phyloP scores from a whole-genome alignment of 2,113 vertebrate genomes.

The Saimiri boliviensis region DNA sequence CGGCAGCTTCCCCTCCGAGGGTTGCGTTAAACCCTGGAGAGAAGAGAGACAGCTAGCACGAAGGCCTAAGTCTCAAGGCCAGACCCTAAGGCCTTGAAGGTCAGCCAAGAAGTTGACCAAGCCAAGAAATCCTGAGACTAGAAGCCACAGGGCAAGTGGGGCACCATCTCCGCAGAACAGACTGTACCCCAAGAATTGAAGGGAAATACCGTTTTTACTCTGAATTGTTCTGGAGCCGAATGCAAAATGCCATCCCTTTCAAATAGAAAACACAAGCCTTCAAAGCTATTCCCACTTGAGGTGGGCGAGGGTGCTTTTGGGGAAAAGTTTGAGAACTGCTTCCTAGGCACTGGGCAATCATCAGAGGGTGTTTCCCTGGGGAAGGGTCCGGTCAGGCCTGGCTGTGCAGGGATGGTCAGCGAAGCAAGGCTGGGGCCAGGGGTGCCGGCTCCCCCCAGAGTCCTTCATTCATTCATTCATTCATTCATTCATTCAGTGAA shows the following conservation, averaged over 20 bases:
- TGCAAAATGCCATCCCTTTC: not conserved
- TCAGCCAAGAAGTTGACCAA: not conserved
- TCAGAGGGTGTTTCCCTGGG: not conserved
- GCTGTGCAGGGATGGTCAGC: too few species aligned
- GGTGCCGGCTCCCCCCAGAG: too few species aligned
- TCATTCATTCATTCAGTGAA: not conserved
- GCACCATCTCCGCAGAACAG: not conserved
- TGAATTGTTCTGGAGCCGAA: not conserved
- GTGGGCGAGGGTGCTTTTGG: not conserved
- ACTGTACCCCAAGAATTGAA: not conserved
- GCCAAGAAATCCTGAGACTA: not conserved
- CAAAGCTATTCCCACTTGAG: not conserved
- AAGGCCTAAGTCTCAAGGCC: not conserved
- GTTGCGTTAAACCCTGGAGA: not conserved
- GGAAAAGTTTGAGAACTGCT: not conserved
- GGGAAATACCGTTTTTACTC: not conserved
- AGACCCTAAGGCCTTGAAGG: not conserved
- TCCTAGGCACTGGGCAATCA: not conserved
- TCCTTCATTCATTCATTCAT: not conserved
- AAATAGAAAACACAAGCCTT: not conserved
- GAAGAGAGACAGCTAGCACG: not conserved
- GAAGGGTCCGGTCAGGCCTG: not conserved
- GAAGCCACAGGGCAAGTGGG: not conserved
- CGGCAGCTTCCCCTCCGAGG: not conserved
- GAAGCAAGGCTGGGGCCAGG: rapidly evolving